A percentile compares a stretch with the other conserved stretches of the same genome.
Evolutionary conservation across 2,888 invertebrate species (phyloP).

Genomic region (Cepaea hortensis): DNA sequence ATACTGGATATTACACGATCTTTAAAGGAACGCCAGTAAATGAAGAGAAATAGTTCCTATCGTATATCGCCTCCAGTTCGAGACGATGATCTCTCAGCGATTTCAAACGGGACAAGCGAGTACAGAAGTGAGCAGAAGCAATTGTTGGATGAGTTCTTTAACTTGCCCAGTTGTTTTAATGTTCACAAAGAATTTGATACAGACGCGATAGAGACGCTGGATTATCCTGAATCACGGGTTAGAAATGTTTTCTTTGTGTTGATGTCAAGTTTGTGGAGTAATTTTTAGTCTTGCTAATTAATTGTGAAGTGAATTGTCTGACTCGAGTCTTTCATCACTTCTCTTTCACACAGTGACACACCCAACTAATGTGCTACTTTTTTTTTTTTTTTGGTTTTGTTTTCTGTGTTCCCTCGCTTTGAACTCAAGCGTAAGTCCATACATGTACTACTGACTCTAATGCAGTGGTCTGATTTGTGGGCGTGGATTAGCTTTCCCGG

Average conservation of each 20-base stretch:
- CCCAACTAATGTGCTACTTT: no score
- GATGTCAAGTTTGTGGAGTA: no score
- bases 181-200: neutral
- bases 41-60: slow-evolving; percentile 13
- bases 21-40: neutral
- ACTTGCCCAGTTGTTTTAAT: slow-evolving; percentile 31
- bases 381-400: no score
- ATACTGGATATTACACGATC: neutral
- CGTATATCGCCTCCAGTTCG: slow-evolving; percentile 35
- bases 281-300: no score
- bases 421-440: no score
- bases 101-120: neutral
- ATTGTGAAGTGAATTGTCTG: no score
- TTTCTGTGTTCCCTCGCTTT: no score
- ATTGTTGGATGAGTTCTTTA: slow-evolving; percentile 40
- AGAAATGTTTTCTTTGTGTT: slow-evolving; percentile 15
- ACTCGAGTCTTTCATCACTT: no score
- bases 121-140: neutral
- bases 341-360: no score
- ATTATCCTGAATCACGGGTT: slow-evolving; percentile 23
- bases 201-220: neutral
- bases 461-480: no score
- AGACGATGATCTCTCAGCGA: neutral
- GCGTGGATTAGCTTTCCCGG: no score
- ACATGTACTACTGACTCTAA: no score